Evolutionary conservation across 53 echinoderm and acorn worm genomes (phyloP), one percentile per base, ranked within the genome.

Genomic region (Pentamera pediparva): DNA sequence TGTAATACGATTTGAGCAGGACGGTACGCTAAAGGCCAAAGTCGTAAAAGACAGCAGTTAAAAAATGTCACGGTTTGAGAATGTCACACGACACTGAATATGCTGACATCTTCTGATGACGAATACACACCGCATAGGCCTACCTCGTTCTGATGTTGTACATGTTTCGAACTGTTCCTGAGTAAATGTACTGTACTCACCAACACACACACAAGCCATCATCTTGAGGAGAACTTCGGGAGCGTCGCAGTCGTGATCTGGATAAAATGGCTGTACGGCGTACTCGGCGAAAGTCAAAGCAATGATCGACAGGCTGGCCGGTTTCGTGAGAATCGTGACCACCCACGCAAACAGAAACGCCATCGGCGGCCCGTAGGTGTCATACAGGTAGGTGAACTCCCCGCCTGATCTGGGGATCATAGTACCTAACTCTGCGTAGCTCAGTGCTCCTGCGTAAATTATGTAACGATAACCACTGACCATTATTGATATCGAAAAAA

Each of bases 391-490:
- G 28, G 84, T 73, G 41, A 84, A 90, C 33, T 93, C 93, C 25
- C 84, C 89, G 0, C 89, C 93, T 8, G 93, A 93, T 43, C 87
- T 89, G 9, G 93, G 93, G 34, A 93, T 93, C 2, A 93, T 53
- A 3, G 87, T 89, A 38, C 93, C 89, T 12, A 90, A 56, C 75
- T 93, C 93, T 61, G 89, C 86, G 45, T 89, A 93, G 70, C 93
- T 87, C 8, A 93, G 64, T 17, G 89, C 89, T 62, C 89, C 89
- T 93, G 74, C 6, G 65, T 35, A n/a, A n/a, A n/a, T n/a, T n/a
- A n/a, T n/a, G n/a, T n/a, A n/a, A n/a, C n/a, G n/a, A n/a, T n/a
- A n/a, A n/a, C n/a, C n/a, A n/a, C n/a, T n/a, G n/a, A n/a, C n/a
- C n/a, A n/a, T n/a, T n/a, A n/a, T n/a, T n/a, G n/a, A n/a, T n/a